Evolutionary conservation across 2,888 invertebrate species (phyloP), one percentile per base, ranked within the genome.

Genomic region (Argynnis bischoffii): DNA sequence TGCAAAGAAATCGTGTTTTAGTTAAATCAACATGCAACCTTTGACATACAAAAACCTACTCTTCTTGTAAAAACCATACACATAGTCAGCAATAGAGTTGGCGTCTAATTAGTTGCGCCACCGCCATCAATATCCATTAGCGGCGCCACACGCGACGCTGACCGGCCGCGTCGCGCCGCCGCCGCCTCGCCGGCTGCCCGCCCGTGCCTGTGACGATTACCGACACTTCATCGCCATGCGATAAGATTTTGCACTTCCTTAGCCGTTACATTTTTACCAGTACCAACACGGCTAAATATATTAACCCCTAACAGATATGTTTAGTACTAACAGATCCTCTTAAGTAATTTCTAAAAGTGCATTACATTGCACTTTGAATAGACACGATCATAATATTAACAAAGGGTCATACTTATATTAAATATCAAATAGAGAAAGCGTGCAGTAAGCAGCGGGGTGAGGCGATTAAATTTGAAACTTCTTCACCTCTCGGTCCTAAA

Each of bases 41-140:
- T 26, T 21, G 5, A 4, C 21, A n/a, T 26, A 47, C 13, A n/a
- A 66, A 69, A 67, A 69, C 60, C 61, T 64, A 63, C 69, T 70
- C 69, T 59, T 48, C 16, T 48, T 59, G 67, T 63, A 64, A 74
- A 72, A 71, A 74, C 76, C 78, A 77, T 79, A 76, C 83, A 83
- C 81, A 72, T 67, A 69, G 69, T 74, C 74, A 69, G 83, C 83
- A 78, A 82, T 79, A 79, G 81, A 83, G 82, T 72, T 72, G 74
- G 73, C 76, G 84, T 85, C 81, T 90, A 92, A 91, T 92, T 92
- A 91, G 90, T 86, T 84, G 86, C 85, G 83, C 84, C 84, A 84
- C 84, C 82, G 86, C 87, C 91, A 91, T 92, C 92, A 90, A 92
- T 92, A 90, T 90, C 90, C 90, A 91, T 92, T 91, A 92, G 82